Evolutionary conservation across 2,797 vertebrate species (phyloP).

Genomic region (Falco peregrinus): DNA sequence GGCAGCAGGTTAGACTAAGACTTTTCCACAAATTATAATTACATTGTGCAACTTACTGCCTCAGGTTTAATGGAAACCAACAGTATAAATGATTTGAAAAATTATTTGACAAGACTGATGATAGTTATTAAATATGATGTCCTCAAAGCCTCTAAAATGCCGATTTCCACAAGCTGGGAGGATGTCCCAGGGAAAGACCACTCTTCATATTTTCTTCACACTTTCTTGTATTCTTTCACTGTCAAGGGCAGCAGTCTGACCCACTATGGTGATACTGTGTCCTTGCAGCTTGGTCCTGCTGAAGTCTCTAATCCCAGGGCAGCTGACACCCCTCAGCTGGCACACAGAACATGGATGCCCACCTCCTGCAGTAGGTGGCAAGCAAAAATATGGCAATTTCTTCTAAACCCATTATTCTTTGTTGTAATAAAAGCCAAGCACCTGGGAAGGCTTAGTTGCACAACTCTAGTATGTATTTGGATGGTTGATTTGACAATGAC

Average conservation of each 20-base stretch:
- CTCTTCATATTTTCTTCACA: not conserved
- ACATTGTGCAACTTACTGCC: not conserved
- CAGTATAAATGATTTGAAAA: not conserved
- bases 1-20: not conserved
- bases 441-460: not conserved
- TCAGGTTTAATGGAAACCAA: not conserved
- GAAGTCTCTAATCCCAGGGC: not conserved
- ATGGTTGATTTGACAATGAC: not conserved
- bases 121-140: not conserved
- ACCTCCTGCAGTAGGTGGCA: not conserved
- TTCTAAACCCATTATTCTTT: not conserved
- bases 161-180: not conserved
- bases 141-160: not conserved
- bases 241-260: not conserved
- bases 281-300: not conserved
- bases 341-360: not conserved
- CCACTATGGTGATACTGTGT: not conserved
- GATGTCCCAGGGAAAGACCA: not conserved
- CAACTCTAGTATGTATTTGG: not conserved
- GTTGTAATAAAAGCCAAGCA: not conserved
- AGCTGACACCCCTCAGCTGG: not conserved
- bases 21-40: not conserved
- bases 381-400: not conserved
- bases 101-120: not conserved
- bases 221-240: not conserved